Evolutionary conservation across 2,113 vertebrate genomes (phyloP).

Genomic region (Cyphomyrus plagiostoma): DNA sequence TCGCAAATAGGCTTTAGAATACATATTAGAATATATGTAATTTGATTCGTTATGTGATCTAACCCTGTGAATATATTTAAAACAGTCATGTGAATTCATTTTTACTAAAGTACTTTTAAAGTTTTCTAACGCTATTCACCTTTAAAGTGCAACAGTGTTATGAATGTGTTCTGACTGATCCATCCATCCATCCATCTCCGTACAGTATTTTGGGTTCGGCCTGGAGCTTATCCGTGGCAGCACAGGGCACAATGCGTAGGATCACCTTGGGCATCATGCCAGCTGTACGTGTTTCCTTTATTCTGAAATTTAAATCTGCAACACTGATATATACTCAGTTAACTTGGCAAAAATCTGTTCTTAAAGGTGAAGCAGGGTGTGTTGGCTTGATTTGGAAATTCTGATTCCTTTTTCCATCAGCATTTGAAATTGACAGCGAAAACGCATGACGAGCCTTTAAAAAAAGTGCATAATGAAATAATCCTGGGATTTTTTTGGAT

Average conservation of each 20-base stretch:
- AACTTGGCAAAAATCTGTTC: background rate
- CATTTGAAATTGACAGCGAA: background rate
- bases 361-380: background rate
- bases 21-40: background rate
- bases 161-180: background rate
- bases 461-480: background rate
- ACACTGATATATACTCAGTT: background rate
- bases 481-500: background rate
- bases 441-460: background rate
- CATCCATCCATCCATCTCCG: background rate
- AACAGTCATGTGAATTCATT: background rate
- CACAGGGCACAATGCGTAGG: background rate
- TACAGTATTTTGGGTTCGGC: background rate
- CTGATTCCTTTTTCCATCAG: background rate
- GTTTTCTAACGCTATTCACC: background rate
- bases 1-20: slow-evolving; percentile 21
- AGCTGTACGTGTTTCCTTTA: background rate
- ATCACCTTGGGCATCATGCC: background rate
- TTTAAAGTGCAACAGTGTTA: background rate
- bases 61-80: background rate
- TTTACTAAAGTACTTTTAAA: background rate
- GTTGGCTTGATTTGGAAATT: background rate
- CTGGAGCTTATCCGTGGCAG: background rate
- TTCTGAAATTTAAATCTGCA: background rate
- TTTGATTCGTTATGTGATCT: background rate